These are phyloP conservation scores for Thera obeliscata DNA, from an alignment of 2,888 invertebrate genomes.

Conservation along the genomic window DNA sequence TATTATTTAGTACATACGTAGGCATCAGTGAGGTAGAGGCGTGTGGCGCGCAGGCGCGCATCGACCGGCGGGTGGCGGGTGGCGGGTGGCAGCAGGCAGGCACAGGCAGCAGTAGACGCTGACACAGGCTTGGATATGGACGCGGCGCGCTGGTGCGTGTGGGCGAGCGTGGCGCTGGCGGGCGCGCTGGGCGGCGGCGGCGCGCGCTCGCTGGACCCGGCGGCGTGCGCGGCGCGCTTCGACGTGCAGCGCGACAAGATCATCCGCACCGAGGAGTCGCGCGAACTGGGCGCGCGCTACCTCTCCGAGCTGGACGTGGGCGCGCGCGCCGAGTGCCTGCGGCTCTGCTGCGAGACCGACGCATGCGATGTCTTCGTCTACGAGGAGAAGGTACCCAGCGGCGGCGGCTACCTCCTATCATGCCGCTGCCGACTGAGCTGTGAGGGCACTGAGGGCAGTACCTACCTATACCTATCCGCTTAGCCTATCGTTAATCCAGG, in stretches of 20 bases:
- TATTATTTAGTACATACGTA: too few relatives aligned
- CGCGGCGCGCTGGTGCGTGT: conserved; percentile 49
- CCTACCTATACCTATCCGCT: too few relatives aligned
- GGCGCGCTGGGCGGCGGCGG: conserved; percentile 53
- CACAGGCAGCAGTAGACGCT: background rate
- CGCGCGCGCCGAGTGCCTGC: conserved; percentile 91
- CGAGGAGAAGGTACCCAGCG: conserved; percentile 90
- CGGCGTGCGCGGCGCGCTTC: conserved; percentile 90
- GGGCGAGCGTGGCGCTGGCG: conserved; percentile 55
- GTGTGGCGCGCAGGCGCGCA: too few relatives aligned
- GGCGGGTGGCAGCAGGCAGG: background rate
- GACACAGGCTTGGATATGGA: background rate
- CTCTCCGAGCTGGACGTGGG: conserved; percentile 93
- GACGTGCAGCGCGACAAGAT: conserved; percentile 95
- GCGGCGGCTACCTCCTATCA: too few relatives aligned
- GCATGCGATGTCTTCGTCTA: conserved; percentile 96
- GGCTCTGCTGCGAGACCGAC: conserved; percentile 94
- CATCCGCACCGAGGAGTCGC: conserved; percentile 95
- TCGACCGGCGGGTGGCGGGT: too few relatives aligned
- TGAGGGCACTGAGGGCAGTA: too few relatives aligned
- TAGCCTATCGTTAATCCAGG: too few relatives aligned
- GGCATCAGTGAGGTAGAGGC: too few relatives aligned
- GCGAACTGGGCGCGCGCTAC: conserved; percentile 94
- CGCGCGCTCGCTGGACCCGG: conserved; percentile 85
- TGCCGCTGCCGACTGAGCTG: background rate